Percentiles rank a stretch among this genome's conserved stretches.
phyloP scores from a whole-genome alignment of 2,797 vertebrate species.

The Clarias fuscus region DNA sequence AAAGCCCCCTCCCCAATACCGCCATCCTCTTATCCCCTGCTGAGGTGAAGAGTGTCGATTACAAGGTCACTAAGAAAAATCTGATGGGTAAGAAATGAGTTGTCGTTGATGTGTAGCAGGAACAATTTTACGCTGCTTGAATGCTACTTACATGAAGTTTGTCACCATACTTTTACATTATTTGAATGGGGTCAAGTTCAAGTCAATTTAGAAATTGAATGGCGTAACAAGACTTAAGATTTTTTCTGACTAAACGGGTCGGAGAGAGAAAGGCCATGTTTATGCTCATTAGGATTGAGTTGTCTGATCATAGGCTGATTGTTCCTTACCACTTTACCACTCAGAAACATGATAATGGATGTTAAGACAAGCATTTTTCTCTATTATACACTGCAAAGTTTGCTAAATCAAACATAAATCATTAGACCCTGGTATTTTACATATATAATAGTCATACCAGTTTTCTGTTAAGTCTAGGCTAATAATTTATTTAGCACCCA shows the following conservation, averaged over 20 bases:
- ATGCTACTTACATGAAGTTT: slow-evolving; percentile 45
- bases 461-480: not conserved
- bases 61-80: slow-evolving; percentile 33
- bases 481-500: not conserved
- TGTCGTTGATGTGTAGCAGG: slow-evolving; percentile 19
- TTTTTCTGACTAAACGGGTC: not conserved
- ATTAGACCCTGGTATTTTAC: not conserved
- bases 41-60: slow-evolving; percentile 40
- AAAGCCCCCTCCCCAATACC: slow-evolving; percentile 3
- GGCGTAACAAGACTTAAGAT: not conserved
- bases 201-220: not conserved
- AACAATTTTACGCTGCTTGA: slow-evolving; percentile 25
- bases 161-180: slow-evolving; percentile 19
- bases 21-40: slow-evolving; percentile 37
- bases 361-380: not conserved
- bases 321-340: not conserved
- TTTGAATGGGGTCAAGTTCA: slow-evolving; percentile 14
- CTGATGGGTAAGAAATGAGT: slow-evolving; percentile 23
- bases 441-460: not conserved
- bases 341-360: not conserved
- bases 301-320: not conserved
- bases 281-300: not conserved
- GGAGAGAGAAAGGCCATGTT: not conserved
- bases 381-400: not conserved
- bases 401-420: not conserved